Evolutionary conservation across 2,113 vertebrate species (phyloP).

Genomic region (Chaetorhynchus papuensis): DNA sequence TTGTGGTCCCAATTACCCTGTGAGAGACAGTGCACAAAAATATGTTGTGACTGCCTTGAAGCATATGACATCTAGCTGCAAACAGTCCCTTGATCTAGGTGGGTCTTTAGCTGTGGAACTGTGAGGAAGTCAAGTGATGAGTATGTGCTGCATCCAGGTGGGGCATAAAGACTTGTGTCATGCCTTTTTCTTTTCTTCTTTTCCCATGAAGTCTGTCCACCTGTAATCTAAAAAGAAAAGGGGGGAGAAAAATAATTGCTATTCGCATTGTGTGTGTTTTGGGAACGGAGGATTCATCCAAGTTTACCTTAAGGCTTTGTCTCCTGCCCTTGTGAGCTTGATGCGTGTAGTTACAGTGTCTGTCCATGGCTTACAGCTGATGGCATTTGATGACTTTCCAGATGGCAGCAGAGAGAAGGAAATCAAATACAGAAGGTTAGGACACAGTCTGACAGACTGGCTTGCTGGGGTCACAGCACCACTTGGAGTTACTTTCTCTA

Average conservation of each 20-base stretch:
- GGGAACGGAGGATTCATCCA: background rate
- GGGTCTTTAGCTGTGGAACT: background rate
- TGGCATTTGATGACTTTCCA: background rate
- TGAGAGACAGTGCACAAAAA: background rate
- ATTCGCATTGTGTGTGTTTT: background rate
- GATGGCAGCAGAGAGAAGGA: background rate
- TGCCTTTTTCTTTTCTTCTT: background rate
- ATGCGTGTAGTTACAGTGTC: background rate
- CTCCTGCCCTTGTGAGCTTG: background rate
- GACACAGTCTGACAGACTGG: background rate
- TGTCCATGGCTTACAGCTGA: background rate
- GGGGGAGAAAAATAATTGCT: background rate
- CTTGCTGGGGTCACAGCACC: background rate
- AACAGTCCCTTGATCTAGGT: background rate
- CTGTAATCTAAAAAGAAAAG: background rate
- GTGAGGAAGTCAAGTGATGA: background rate
- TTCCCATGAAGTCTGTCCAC: background rate
- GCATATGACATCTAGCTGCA: background rate
- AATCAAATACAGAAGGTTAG: background rate
- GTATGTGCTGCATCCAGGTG: background rate
- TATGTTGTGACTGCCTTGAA: background rate
- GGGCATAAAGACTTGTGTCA: background rate
- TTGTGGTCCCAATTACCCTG: background rate
- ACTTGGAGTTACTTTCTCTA: background rate
- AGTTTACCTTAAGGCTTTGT: background rate